Evolutionary conservation across 2,113 vertebrate genomes (phyloP).

Genomic region (Perca schrenkii): DNA sequence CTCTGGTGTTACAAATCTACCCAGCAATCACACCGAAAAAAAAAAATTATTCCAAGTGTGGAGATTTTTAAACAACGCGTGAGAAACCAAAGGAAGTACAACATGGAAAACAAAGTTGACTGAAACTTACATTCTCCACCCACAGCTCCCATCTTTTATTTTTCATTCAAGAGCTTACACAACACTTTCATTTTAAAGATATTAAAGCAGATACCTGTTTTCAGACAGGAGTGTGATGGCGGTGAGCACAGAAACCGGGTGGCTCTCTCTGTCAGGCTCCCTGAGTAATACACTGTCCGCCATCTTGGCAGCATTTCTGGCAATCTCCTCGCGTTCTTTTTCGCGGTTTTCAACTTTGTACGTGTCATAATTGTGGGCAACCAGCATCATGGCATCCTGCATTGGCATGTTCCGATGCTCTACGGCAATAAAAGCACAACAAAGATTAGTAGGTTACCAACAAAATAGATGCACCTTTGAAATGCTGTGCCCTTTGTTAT

Average conservation of each 20-base stretch:
- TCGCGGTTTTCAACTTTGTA: constrained; percentile 94
- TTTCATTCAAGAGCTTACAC: background rate
- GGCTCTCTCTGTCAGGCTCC: constrained; percentile 89
- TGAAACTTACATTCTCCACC: background rate
- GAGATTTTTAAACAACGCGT: background rate
- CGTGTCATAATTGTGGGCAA: constrained; percentile 93
- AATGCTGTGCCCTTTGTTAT: background rate
- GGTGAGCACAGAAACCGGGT: constrained; percentile 81
- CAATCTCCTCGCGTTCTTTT: constrained; percentile 95
- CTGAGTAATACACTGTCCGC: constrained; percentile 93
- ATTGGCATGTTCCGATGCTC: constrained; percentile 99
- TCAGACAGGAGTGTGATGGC: constrained; percentile 83
- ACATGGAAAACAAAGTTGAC: background rate
- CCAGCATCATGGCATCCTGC: constrained; percentile 96
- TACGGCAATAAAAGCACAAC: constrained; percentile 49
- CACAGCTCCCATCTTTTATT: background rate
- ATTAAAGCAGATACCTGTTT: constrained; percentile 76
- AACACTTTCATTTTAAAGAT: background rate
- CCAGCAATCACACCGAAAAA: background rate
- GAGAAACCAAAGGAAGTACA: background rate
- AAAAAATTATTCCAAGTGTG: background rate
- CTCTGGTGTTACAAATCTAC: constrained; percentile 91
- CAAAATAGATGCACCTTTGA: background rate
- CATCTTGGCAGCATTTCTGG: constrained; percentile 97
- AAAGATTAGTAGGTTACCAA: background rate